These are phyloP conservation scores for Neria commutata DNA, from an alignment of 2,888 invertebrate species.

Conservation along the genomic window DNA sequence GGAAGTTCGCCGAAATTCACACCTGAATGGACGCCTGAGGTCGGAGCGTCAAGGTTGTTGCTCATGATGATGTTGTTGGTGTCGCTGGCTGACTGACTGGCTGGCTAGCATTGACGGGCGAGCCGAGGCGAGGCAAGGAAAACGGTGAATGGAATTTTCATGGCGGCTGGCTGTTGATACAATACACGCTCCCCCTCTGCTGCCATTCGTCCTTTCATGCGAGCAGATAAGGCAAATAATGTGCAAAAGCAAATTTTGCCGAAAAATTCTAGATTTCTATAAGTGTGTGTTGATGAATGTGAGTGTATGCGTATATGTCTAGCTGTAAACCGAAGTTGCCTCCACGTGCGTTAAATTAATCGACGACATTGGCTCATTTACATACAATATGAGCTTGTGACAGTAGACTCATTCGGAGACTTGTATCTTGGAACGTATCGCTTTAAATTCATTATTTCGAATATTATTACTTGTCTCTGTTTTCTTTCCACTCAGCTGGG, in stretches of 20 bases:
- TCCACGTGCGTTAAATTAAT: background rate
- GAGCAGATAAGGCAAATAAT: background rate
- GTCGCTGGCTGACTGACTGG: too few relatives aligned
- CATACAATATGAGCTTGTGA: too few relatives aligned
- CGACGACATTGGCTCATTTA: background rate
- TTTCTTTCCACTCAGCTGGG: too few relatives aligned
- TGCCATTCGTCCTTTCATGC: background rate
- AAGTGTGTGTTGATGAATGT: background rate
- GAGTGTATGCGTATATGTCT: background rate
- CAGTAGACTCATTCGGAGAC: too few relatives aligned
- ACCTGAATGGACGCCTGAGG: constrained; percentile 22
- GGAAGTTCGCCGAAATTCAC: constrained; percentile 25
- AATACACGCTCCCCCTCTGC: background rate
- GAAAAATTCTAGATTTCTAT: too few relatives aligned
- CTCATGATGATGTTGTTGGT: too few relatives aligned
- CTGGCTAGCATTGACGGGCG: background rate
- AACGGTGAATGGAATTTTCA: too few relatives aligned
- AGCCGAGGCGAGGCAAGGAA: background rate
- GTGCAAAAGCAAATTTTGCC: too few relatives aligned
- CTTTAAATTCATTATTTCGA: too few relatives aligned
- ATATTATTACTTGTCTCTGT: too few relatives aligned
- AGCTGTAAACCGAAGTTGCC: background rate
- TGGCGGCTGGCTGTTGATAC: background rate
- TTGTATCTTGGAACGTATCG: too few relatives aligned
- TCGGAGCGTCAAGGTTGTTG: background rate